Base-by-base conservation (phyloP, 2,797 vertebrate species). In the Odontamblyopus lacepedii region DNA sequence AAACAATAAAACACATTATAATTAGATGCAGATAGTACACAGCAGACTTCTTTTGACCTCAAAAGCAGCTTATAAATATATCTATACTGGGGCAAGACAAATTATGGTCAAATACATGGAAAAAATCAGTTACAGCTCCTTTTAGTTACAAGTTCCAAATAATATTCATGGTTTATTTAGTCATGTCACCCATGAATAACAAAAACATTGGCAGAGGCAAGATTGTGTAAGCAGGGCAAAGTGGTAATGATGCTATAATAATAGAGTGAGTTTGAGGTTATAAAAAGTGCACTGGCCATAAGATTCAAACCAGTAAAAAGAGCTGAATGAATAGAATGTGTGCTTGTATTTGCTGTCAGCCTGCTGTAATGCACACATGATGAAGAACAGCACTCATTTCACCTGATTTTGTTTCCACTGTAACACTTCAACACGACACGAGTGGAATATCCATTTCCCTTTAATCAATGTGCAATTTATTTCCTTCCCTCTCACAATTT, bases 391-490 rank as follows among this genome's bases (percentile, higher is more conserved):
- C 75, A 74, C 68, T 69, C 66, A 51, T 70, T 71, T 79, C 79
- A 87, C 76, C 86, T 83, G 78, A 73, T 84, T 87, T 86, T 90
- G 82, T 90, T 91, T 89, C 81, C 76, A 86, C 84, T 88, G 85
- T 85, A 87, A 89, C 84, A 83, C 79, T 79, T 89, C 79, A 59
- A 78, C 41, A 60, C 83, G 87, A 88, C 83, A 77, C 75, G 85
- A 76, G 80, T 85, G 83, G 87, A 86, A 91, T 91, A 92, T 90
- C 89, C 88, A 92, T 92, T 94, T 92, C 82, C 84, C 81, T 91
- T 93, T 91, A 93, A 94, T 94, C 88, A 92, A 92, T 94, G 92
- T 89, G 87, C 89, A 89, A 92, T 91, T 91, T 85, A 92, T 83
- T 90, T 87, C 82, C 80, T 85, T 83, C 89, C 87, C 83, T 85